These are phyloP conservation scores for Coleophora flavipennella DNA, from an alignment of 2,888 invertebrate genomes.

Conservation along the genomic window DNA sequence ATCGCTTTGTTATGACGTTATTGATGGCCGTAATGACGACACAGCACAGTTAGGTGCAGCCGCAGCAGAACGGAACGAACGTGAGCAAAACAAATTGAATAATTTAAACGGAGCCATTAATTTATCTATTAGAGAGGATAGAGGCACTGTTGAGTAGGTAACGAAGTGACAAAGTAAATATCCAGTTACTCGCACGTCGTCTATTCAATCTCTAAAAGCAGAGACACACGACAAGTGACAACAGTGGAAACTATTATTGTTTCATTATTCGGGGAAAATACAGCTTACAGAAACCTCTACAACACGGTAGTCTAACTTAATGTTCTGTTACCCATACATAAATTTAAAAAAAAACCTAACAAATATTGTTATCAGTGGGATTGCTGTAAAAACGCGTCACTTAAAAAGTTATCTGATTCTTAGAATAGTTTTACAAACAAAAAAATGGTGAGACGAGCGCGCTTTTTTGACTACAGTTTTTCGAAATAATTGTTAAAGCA, in stretches of 20 bases:
- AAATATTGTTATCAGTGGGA: conserved; percentile 15
- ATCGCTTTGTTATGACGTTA: conserved; percentile 28
- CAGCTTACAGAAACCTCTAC: too few species aligned
- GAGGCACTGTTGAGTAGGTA: background rate
- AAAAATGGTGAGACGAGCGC: too few species aligned
- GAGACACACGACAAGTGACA: conserved; percentile 25
- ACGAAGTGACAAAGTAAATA: too few species aligned
- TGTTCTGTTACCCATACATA: conserved; percentile 27
- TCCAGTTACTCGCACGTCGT: too few species aligned
- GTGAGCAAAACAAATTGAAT: conserved; percentile 4
- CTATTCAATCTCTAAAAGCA: conserved; percentile 16
- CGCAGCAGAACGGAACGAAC: conserved; percentile 22
- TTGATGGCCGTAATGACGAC: conserved; percentile 31
- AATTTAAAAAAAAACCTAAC: conserved; percentile 20
- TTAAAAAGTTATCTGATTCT: conserved; percentile 5
- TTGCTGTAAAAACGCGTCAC: conserved; percentile 38
- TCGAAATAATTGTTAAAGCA: too few species aligned
- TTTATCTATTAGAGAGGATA: conserved; percentile 3
- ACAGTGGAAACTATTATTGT: too few species aligned
- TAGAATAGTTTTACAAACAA: too few species aligned
- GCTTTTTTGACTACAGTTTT: too few species aligned
- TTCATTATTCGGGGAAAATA: too few species aligned
- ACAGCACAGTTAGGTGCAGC: conserved; percentile 10
- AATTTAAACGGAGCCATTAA: conserved; percentile 1
- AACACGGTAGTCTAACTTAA: too few species aligned